Evolutionary conservation across 2,113 vertebrate genomes (phyloP).

Genomic region (Recurvirostra avosetta): DNA sequence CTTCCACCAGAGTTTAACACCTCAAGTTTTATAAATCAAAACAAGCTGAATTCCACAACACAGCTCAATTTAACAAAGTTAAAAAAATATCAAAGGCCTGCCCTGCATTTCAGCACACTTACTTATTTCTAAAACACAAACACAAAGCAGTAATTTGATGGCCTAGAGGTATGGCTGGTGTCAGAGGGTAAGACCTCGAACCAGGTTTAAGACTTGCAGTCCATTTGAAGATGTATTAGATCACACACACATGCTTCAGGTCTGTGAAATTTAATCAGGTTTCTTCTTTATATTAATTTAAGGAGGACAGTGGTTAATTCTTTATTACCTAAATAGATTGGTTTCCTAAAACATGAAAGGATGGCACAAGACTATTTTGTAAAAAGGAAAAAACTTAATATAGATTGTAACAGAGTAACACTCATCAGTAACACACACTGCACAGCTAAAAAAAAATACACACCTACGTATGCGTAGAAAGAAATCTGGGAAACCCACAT

Average conservation of each 20-base stretch:
- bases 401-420: neutral
- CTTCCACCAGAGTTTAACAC: neutral
- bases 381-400: neutral
- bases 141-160: neutral
- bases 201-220: neutral
- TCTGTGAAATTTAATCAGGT: neutral
- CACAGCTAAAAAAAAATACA: neutral
- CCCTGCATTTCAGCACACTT: neutral
- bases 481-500: neutral
- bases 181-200: neutral
- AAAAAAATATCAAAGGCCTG: neutral
- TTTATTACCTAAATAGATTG: neutral
- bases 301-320: neutral
- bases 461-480: neutral
- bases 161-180: neutral
- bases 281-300: neutral
- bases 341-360: neutral
- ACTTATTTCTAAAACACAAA: neutral
- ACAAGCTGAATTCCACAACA: neutral
- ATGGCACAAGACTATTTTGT: neutral
- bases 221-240: neutral
- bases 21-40: neutral
- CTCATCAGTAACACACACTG: neutral
- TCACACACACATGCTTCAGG: neutral
- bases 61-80: neutral